Percentiles rank a stretch among this genome's conserved stretches.
phyloP scores from a whole-genome alignment of 2,888 invertebrate species.

The Auanema freiburgensis region DNA sequence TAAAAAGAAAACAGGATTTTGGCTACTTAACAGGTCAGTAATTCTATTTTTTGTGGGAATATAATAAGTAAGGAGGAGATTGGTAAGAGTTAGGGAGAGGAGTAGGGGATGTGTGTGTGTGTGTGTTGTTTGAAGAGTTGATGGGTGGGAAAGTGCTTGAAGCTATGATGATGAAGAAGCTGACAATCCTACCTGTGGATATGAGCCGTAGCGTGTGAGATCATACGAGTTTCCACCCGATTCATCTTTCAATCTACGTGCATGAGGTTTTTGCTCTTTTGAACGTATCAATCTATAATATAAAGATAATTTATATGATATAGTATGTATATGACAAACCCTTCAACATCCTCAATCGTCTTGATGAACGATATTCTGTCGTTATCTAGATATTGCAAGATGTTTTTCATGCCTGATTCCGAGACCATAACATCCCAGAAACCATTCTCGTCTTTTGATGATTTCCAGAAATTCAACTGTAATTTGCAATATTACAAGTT shows the following conservation, averaged over 20 bases:
- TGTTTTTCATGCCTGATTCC: conserved; percentile 67
- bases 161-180: no score
- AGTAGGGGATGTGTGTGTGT: no score
- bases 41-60: conserved; percentile 2
- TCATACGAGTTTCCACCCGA: conserved; percentile 28
- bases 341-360: conserved; percentile 61
- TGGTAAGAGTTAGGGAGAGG: no score
- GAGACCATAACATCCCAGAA: conserved; percentile 75
- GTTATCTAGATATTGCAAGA: conserved; percentile 32
- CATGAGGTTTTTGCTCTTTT: conserved; percentile 19
- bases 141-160: no score
- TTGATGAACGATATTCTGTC: conserved; percentile 39
- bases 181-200: conserved; percentile 19
- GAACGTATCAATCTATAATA: conserved; percentile 20
- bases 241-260: conserved; percentile 30
- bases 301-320: no score
- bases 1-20: conserved; percentile 7
- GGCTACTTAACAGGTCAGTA: background rate
- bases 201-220: conserved; percentile 40
- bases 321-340: conserved; percentile 31
- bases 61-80: no score
- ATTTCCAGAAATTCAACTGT: conserved; percentile 71
- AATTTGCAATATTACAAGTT: conserved; percentile 9
- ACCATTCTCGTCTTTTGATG: conserved; percentile 69
- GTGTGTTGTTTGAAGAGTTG: no score